Evolutionary conservation across 2,113 vertebrate species (phyloP), one percentile per base, ranked within the genome.

Genomic region (Varanus komodoensis): DNA sequence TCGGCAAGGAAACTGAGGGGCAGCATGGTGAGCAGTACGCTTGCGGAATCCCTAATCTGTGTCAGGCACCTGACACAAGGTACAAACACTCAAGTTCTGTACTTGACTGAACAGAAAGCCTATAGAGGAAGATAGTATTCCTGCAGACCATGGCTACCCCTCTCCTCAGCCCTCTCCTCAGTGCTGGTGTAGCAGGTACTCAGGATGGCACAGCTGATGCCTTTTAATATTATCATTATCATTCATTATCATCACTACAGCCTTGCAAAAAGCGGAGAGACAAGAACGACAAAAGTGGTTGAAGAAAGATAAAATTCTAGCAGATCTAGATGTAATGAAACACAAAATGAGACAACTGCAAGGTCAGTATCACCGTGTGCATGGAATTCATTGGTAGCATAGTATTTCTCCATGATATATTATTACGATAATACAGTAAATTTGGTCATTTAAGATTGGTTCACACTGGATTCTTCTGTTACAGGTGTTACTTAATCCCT

Each of bases 301-400:
- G 9, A 93, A 94, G 92, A 97, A 94, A 32, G 93, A 90, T 38
- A 94, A 27, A 73, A 74, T 95, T 96, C 92, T 97, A 82, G 85
- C 92, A 94, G 94, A 96, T 85, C 75, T 97, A 86, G 89, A 91
- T 77, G 80, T 82, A 57, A 95, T 93, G 95, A 97, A 95, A 54
- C 91, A 96, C 79, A 97, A 93, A 93, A 93, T 94, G 90, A 96
- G 95, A 90, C 95, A 96, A 68, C 86, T 95, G 61, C 94, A 96
- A 92, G 86, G 89, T 80, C 84, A 88, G 87, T 94, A 44, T 9
- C 15, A 50, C n/a, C 29, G 86, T 80, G n/a, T 88, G 23, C 34
- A 7, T 21, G 57, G 34, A 48, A 68, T 34, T 82, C 75, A 14
- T 5, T 6, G 19, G 68, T 7, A 27, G 19, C 32, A 64, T 3